Evolutionary conservation across 1,140 invertebrate genomes (phyloP), one percentile per base, ranked within the genome.

Genomic region (Drosophila sturtevanti): DNA sequence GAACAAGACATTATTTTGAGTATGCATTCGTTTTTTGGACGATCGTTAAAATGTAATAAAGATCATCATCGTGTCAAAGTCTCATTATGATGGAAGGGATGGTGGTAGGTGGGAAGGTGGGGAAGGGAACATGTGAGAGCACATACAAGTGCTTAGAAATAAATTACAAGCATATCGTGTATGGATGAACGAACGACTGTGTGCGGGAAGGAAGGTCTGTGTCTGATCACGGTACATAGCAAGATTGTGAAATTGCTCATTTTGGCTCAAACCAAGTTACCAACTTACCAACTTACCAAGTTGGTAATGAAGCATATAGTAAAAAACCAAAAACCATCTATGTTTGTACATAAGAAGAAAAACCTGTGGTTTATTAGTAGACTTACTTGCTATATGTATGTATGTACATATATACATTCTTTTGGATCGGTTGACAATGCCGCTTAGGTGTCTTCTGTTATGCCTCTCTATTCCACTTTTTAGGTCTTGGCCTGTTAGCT

Each of bases 11-110:
- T 59, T 31, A 31, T 1, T 31, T 31, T 31, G 4, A 31, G 27
- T 31, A 24, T 4, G 4, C 4, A 31, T 31, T 31, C 27, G 27
- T 31, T 31, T 31, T 59, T 7, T 44, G 41, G n/a, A 16, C 12
- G 56, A 34, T 38, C 38, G 56, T 59, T 59, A 59, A 59, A 59
- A 38, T 60, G 18, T 60, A 38, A 60, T 60, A 60, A 60, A 41
- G 58, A 60, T 60, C 58, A 60, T 48, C 18, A 18, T 48, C 41
- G 41, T 24, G 58, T 38, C 55, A 37, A 14, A 11, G 21, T 4
- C 27, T 31, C 52, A 34, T 16, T 31, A 24, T 11, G 4, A n/a
- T n/a, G 51, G 5, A 16, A 14, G 38, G 12, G 38, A n/a, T n/a
- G 38, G 12, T 4, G 51, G 48, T 4, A 3, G 6, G 0, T 44